phyloP scores from a whole-genome alignment of 2,113 vertebrate species.

The Picathartes gymnocephalus region DNA sequence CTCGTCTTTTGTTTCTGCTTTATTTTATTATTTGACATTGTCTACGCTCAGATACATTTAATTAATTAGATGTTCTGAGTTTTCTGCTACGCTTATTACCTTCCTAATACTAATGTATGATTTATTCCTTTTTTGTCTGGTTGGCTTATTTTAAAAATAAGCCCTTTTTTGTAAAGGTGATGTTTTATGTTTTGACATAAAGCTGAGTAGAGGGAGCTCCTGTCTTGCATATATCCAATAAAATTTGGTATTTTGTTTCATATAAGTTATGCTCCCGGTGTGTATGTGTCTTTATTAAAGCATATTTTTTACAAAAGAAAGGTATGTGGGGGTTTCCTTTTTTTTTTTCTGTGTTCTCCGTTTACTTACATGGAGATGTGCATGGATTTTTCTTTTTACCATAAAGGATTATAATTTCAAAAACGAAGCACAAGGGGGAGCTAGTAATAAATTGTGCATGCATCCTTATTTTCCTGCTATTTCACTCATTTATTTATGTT shows the following conservation, averaged over 20 bases:
- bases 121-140: not conserved
- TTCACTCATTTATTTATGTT: not conserved
- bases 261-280: not conserved
- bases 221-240: not conserved
- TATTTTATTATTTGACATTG: not conserved
- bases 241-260: not conserved
- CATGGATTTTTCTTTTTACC: not conserved
- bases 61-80: not conserved
- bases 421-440: constrained; percentile 16
- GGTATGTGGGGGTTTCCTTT: accelerated
- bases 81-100: not conserved
- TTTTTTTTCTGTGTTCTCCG: not conserved
- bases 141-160: not conserved
- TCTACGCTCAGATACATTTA: not conserved
- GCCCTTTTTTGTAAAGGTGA: not conserved
- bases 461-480: not conserved
- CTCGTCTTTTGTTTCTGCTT: not conserved
- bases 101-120: not conserved
- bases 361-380: not conserved
- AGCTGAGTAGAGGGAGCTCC: not conserved
- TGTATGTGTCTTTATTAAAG: not conserved
- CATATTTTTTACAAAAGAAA: not conserved
- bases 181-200: not conserved
- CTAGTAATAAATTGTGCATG: not conserved
- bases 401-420: not conserved